Base-by-base conservation (phyloP, 2,888 invertebrate genomes). In the Crioceris asparagi region DNA sequence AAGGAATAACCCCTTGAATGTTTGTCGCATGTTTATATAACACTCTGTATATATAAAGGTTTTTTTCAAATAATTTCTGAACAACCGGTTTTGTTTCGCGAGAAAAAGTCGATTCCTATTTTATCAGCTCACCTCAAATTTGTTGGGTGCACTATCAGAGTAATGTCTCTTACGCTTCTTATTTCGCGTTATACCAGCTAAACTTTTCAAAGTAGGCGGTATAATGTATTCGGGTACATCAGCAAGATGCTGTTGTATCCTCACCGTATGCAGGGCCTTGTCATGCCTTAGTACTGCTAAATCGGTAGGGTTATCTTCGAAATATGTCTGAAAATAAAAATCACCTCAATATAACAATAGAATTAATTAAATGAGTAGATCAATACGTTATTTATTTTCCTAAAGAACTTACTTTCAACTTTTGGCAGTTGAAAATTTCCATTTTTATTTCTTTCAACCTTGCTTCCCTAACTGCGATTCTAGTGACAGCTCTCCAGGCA, bases 181-280 rank as follows among this genome's bases (percentile, higher is more conserved):
- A 40, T 49, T 54, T 36, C 40, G 57, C 11, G 50, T 59, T 16
- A 72, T 70, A 2, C 71, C 69, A 4, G 76, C 71, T 12, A 83
- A 66, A 42, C 70, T 72, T 56, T 84, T 79, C 32, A 91, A 62
- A 0, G 85, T 78, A 1, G 77, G 73, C 0, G 91, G 91, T 1
- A 92, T 70, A 48, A 91, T 78, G 59, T 97, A 97, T 35, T 92
- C 92, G 0, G 97, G 96, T 1, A 97, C 86, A 60, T 94, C 81
- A 17, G 85, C 75, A 43, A 97, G 65, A 63, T 94, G 93, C 1
- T 78, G 72, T 57, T 91, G 88, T 6, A 83, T 66, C 58, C 79
- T 77, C 1, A 92, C 85, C 0, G 86, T 85, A 53, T 88, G 88
- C 12, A 92, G 63, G 0, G 86, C 83, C 61, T 83, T 85, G 56